A percentile compares a stretch with the other conserved stretches of the same genome.
These are phyloP conservation scores for Choreutis nemorana DNA, from an alignment of 2,888 invertebrate genomes.

Conservation along the genomic window DNA sequence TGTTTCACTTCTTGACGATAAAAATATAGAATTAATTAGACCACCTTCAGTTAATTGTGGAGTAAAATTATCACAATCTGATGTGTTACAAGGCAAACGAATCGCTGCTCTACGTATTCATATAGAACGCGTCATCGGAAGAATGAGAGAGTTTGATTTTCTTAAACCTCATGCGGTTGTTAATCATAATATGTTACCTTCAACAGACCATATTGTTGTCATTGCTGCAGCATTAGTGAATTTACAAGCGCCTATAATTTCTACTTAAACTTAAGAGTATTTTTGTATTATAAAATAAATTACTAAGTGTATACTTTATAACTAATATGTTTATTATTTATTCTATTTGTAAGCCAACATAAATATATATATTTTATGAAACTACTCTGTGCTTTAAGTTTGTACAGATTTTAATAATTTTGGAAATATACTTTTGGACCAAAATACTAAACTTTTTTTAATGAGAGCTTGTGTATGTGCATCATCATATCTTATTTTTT, in stretches of 20 bases:
- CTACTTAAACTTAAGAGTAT: constrained; percentile 2
- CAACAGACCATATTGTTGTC: constrained; percentile 5
- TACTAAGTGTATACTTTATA: constrained; percentile 1
- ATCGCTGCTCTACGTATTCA: constrained; percentile 6
- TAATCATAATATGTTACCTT: constrained; percentile 4
- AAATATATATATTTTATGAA: constrained; percentile 5
- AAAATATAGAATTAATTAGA: constrained; percentile 4
- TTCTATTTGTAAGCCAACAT: constrained; percentile 4
- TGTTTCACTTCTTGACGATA: constrained; percentile 3
- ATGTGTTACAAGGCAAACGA: constrained; percentile 3
- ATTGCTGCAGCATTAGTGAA: constrained; percentile 6
- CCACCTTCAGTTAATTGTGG: constrained; percentile 6
- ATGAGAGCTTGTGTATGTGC: constrained; percentile 3
- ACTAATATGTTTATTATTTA: constrained; percentile 6
- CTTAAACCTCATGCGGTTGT: constrained; percentile 4
- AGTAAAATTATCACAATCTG: constrained; percentile 4
- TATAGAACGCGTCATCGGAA: constrained; percentile 4
- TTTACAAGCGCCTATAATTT: constrained; percentile 4
- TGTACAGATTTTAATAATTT: constrained; percentile 6
- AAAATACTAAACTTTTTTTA: constrained; percentile 4
- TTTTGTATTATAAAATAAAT: constrained; percentile 4
- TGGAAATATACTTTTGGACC: constrained; percentile 7
- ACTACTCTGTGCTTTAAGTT: constrained; percentile 3
- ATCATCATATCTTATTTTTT: constrained; percentile 3
- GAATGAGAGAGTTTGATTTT: constrained; percentile 3